These are phyloP conservation scores for Pteronotus mesoamericanus DNA, from an alignment of 2,797 vertebrate species.

Conservation along the genomic window DNA sequence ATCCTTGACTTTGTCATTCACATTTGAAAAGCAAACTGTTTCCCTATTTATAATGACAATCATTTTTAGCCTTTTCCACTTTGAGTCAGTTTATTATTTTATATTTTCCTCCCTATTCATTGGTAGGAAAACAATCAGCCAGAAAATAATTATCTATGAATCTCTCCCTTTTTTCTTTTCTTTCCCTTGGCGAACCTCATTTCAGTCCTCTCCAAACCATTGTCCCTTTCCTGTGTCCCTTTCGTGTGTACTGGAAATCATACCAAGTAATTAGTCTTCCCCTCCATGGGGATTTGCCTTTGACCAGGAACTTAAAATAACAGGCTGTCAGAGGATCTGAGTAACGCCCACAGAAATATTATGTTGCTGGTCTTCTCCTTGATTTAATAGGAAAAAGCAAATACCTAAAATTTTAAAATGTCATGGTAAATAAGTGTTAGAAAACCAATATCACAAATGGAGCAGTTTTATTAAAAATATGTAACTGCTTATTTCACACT, in stretches of 20 bases:
- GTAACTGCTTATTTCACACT: neutral
- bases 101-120: neutral
- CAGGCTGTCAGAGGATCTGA: neutral
- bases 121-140: neutral
- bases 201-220: neutral
- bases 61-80: neutral
- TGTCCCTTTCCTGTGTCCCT: neutral
- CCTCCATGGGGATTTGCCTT: neutral
- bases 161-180: neutral
- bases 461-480: constrained; percentile 20
- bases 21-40: neutral
- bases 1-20: neutral
- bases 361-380: neutral
- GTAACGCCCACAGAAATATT: neutral
- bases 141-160: neutral
- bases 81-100: neutral
- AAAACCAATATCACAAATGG: neutral
- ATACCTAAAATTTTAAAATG: neutral
- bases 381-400: neutral
- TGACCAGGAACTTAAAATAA: neutral
- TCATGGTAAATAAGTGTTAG: neutral
- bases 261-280: neutral
- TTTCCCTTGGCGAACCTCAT: neutral
- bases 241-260: neutral
- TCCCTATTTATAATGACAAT: neutral